Percentiles rank a stretch among this genome's conserved stretches.
phyloP scores from a whole-genome alignment of 2,113 vertebrate genomes.

The Corynorhinus townsendii region DNA sequence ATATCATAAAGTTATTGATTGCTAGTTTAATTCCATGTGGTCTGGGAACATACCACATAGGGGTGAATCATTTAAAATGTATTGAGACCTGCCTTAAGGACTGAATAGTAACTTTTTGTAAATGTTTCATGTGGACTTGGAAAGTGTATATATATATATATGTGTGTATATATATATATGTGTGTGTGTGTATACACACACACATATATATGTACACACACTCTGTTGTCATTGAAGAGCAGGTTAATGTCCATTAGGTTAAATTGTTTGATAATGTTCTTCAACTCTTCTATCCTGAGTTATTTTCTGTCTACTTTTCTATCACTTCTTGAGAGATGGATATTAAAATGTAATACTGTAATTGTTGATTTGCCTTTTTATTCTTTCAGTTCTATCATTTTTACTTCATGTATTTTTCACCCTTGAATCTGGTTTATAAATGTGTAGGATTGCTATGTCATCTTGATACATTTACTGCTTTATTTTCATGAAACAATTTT shows the following conservation, averaged over 20 bases:
- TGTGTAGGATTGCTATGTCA: background rate
- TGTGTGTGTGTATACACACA: too few species aligned
- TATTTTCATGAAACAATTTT: background rate
- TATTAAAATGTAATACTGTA: background rate
- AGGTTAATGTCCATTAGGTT: background rate
- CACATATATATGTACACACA: too few species aligned
- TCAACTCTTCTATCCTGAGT: background rate
- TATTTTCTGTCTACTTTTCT: background rate
- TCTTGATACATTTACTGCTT: background rate
- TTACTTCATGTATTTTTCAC: background rate
- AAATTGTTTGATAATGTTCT: background rate
- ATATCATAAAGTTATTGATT: background rate
- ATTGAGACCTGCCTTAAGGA: background rate
- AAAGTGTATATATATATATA: background rate
- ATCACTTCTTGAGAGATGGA: background rate
- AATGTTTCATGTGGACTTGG: background rate
- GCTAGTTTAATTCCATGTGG: background rate
- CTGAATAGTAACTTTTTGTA: background rate
- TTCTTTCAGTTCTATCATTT: background rate
- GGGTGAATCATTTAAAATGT: background rate
- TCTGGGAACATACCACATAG: background rate
- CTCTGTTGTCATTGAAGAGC: background rate
- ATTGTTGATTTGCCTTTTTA: background rate
- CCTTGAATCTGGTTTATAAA: background rate
- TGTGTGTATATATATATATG: too few species aligned